phyloP scores from a whole-genome alignment of 2,797 vertebrate genomes.

The Trachurus trachurus region DNA sequence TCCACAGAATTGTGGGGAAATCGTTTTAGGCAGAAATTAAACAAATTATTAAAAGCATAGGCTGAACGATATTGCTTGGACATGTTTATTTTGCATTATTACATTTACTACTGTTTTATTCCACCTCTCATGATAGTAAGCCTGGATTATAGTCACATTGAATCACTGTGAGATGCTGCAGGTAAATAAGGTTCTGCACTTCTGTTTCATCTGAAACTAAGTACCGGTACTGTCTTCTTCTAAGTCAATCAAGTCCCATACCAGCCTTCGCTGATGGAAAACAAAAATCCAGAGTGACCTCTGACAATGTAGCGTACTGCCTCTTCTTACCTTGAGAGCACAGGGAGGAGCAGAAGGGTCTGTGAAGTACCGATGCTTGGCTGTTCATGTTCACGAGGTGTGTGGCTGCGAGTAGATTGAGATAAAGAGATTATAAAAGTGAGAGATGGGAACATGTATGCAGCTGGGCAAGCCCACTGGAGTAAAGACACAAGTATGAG shows the following conservation, averaged over 20 bases:
- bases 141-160: background rate
- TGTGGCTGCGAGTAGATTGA: conserved; percentile 61
- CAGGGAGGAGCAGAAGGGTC: conserved; percentile 12
- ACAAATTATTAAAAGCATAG: conserved; percentile 13
- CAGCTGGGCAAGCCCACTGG: conserved; percentile 9
- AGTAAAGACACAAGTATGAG: conserved; percentile 41
- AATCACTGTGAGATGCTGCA: conserved; percentile 17
- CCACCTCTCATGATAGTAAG: conserved; percentile 19
- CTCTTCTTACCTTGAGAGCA: conserved; percentile 55
- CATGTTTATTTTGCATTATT: conserved; percentile 2
- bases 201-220: conserved; percentile 24
- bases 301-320: conserved; percentile 15
- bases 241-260: conserved; percentile 1
- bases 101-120: conserved; percentile 7
- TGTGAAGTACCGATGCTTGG: conserved; percentile 44
- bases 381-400: conserved; percentile 61
- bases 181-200: conserved; percentile 32
- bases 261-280: conserved; percentile 24
- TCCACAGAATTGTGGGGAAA: background rate
- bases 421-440: conserved; percentile 59
- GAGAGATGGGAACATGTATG: conserved; percentile 33
- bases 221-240: conserved; percentile 26
- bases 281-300: conserved; percentile 43
- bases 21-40: background rate
- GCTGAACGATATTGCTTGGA: conserved; percentile 1